Conservation (phyloP, 2,888 invertebrate species). For the Callyntrura guangdongensis region DNA sequence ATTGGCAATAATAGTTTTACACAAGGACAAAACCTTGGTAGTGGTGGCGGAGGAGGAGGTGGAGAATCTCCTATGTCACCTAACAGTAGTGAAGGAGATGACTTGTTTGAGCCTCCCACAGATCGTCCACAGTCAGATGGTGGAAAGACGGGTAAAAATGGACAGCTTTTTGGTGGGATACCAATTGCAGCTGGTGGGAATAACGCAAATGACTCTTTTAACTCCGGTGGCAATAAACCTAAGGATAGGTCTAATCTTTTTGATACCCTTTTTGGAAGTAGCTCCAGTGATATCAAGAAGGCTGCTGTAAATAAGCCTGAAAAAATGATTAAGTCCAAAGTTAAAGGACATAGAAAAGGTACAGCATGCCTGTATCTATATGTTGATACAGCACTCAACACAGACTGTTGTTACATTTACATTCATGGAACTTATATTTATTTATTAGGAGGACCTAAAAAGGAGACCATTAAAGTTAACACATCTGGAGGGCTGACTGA, state of each 20-base stretch:
- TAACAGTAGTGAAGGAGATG: conserved; percentile 94
- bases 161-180: conserved; percentile 44
- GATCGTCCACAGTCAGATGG: conserved; percentile 74
- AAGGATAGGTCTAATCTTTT: conserved; percentile 77
- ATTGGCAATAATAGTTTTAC: conserved; percentile 17
- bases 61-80: conserved; percentile 93
- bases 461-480: conserved; percentile 72
- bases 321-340: conserved; percentile 57
- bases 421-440: too few species aligned
- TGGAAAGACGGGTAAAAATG: conserved; percentile 46
- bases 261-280: conserved; percentile 80
- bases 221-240: conserved; percentile 53
- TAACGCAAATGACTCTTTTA: conserved; percentile 53
- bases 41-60: conserved; percentile 81
- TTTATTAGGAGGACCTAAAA: conserved; percentile 60
- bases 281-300: conserved; percentile 38
- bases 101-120: conserved; percentile 93
- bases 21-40: conserved; percentile 55
- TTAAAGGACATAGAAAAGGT: conserved; percentile 70
- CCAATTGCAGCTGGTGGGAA: background rate
- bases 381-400: background rate
- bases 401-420: too few species aligned
- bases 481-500: conserved; percentile 71
- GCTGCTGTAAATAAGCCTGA: conserved; percentile 54
- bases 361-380: background rate